Evolutionary conservation across 1,140 invertebrate genomes (phyloP), one percentile per base, ranked within the genome.

Genomic region (Cotesia chilonis): DNA sequence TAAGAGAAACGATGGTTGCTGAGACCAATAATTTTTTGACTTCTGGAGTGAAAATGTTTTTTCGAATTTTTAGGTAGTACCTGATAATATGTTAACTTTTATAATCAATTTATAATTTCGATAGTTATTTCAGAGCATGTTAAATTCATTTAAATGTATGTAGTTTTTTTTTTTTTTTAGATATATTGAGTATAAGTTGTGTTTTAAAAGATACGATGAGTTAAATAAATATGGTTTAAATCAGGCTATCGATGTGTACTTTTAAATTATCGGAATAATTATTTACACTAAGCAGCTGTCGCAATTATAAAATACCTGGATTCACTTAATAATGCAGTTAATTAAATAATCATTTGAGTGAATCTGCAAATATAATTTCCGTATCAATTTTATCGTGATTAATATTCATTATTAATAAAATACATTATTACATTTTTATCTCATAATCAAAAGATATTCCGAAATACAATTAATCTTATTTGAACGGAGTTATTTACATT

Each of bases 51-150:
- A 12, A 17, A 63, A 60, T 12, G 17, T 70, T 70, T 63, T 14
- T 63, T n/a, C 17, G 63, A 63, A 70, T 37, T 59, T 28, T 51
- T 12, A 51, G 47, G 38, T 14, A 36, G 63, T 38, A 28, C 20
- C 20, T 28, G 2, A 28, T 28, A 28, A 0, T 1, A 28, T 28
- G 2, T 28, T 28, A 28, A 28, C 20, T 28, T 28, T 28, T 28
- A 28, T 28, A 28, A 2, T 28, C 20, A 28, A 28, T 28, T 28
- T 28, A 28, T 28, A 28, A 2, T 28, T 28, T 28, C 28, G 28
- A 28, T 2, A 28, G 28, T 28, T 28, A 28, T 28, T 28, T 28
- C 28, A 28, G 28, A 28, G 28, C 28, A 28, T 28, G 28, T 28
- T 2, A 28, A 28, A 28, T 28, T 28, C 28, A 28, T 28, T 28